phyloP scores from a whole-genome alignment of 2,797 vertebrate species.

The Manis pentadactyla region DNA sequence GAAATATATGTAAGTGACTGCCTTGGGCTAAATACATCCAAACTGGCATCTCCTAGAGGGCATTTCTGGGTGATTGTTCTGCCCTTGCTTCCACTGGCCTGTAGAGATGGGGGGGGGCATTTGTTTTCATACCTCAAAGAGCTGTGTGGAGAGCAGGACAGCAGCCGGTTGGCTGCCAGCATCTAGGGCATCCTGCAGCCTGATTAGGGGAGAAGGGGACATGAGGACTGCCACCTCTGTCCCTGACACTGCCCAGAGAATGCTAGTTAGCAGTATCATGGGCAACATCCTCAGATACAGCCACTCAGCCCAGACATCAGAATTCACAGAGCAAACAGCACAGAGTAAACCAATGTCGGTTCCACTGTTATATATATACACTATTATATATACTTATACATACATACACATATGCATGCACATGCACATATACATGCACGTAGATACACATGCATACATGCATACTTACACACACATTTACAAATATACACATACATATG shows the following conservation, averaged over 20 bases:
- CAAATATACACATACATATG: background rate
- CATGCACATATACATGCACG: background rate
- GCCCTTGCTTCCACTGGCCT: background rate
- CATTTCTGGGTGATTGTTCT: background rate
- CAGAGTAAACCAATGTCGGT: background rate
- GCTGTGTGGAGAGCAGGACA: background rate
- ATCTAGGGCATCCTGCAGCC: background rate
- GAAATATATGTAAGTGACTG: background rate
- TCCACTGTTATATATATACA: fast-evolving
- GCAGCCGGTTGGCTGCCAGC: background rate
- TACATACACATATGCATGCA: background rate
- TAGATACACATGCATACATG: background rate
- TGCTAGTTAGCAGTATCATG: background rate
- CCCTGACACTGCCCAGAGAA: background rate
- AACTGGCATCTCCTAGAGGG: background rate
- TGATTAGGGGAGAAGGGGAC: background rate
- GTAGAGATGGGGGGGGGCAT: background rate
- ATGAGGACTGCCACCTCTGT: background rate
- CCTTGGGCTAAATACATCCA: background rate
- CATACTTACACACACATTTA: background rate
- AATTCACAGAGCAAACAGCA: background rate
- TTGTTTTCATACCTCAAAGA: constrained; percentile 35
- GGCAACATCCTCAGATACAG: background rate
- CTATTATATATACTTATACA: background rate
- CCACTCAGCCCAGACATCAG: background rate